These are phyloP conservation scores for Dryocosmus kuriphilus DNA, from an alignment of 2,888 invertebrate species.

Conservation along the genomic window DNA sequence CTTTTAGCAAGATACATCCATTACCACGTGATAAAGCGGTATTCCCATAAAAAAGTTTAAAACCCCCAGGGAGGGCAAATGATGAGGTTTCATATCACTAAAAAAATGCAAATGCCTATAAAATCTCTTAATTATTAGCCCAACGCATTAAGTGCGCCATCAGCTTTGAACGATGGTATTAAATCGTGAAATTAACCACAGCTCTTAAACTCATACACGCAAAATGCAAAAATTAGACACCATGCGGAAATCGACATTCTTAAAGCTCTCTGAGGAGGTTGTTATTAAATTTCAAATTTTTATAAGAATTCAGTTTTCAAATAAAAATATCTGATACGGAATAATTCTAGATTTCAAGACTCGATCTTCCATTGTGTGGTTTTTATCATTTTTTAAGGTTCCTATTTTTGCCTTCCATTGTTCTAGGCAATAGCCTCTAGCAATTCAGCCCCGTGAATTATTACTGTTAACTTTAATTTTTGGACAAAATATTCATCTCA, in stretches of 20 bases:
- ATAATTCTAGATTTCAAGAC: background rate
- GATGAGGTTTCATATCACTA: background rate
- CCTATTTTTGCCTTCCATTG: constrained; percentile 7
- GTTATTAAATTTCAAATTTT: background rate
- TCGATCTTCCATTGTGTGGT: constrained; percentile 14
- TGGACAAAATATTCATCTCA: constrained; percentile 3
- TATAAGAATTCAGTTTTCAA: background rate
- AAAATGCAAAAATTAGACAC: constrained; percentile 14
- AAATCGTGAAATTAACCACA: constrained; percentile 20
- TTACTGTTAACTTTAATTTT: background rate
- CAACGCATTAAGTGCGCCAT: constrained; percentile 17
- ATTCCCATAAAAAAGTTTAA: background rate
- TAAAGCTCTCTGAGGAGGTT: background rate
- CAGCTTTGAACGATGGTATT: constrained; percentile 27
- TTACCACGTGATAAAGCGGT: background rate
- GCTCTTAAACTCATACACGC: constrained; percentile 1
- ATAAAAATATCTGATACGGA: background rate
- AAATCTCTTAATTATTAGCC: constrained; percentile 11
- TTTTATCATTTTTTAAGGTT: background rate
- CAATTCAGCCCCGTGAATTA: background rate
- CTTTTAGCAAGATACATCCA: background rate
- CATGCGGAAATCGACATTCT: background rate
- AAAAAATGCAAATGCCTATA: constrained; percentile 26
- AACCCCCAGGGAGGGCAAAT: background rate
- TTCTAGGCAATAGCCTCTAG: constrained; percentile 15